These are phyloP conservation scores for Myrmecobius fasciatus DNA, from an alignment of 2,113 vertebrate genomes.

Conservation along the genomic window DNA sequence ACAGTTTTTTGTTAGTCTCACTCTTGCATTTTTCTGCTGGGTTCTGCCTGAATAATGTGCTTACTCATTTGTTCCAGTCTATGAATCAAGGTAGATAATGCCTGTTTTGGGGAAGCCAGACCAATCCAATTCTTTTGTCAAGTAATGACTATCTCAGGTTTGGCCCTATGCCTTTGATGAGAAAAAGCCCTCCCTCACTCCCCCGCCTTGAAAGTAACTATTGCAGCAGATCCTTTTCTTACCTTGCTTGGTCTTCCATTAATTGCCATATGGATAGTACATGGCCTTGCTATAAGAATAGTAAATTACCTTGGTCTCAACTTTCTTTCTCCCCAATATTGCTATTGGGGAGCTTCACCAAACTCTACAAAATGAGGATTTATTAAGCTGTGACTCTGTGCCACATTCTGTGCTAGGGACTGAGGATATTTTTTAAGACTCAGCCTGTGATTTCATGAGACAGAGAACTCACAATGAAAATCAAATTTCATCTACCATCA, in stretches of 20 bases:
- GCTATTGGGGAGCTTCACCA: background rate
- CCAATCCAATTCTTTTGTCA: conserved; percentile 58
- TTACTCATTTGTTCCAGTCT: conserved; percentile 32
- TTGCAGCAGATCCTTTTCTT: background rate
- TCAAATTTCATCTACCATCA: background rate
- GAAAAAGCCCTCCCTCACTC: conserved; percentile 38
- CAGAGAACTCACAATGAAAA: background rate
- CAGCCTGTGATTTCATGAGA: background rate
- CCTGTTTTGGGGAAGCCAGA: conserved; percentile 61
- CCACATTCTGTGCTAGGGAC: background rate
- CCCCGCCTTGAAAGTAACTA: conserved; percentile 60
- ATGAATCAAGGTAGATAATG: conserved; percentile 50
- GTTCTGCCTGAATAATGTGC: background rate
- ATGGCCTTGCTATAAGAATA: background rate
- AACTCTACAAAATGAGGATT: background rate
- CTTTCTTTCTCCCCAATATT: background rate
- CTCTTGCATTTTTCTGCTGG: background rate
- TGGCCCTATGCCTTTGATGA: conserved; percentile 44
- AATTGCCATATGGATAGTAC: background rate
- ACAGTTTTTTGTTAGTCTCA: conserved; percentile 2
- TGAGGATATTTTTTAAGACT: background rate
- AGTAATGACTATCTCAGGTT: conserved; percentile 73
- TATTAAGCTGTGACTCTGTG: background rate
- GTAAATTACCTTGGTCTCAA: background rate
- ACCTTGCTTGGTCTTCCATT: background rate